Percentiles rank a stretch among this genome's conserved stretches.
Conservation (phyloP, 2,797 vertebrate species). For the Australoheros facetus region DNA sequence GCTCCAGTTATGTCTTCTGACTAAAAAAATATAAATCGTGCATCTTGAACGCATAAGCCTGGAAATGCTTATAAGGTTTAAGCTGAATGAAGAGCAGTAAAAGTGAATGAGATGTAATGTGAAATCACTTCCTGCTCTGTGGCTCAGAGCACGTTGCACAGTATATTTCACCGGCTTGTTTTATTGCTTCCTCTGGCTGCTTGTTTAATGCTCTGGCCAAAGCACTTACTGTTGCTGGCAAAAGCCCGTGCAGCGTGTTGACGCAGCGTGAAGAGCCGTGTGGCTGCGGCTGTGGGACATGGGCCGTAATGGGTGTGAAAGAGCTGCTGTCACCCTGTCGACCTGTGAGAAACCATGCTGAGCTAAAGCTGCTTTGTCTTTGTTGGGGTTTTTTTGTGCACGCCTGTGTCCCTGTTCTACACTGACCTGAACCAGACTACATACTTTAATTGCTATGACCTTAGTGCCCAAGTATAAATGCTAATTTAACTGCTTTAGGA, state of each 20-base stretch:
- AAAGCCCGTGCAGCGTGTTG: constrained; percentile 20
- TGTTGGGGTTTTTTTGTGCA: background rate
- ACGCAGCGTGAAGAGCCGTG: constrained; percentile 30
- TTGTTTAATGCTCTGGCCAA: constrained; percentile 57
- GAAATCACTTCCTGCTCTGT: constrained; percentile 39
- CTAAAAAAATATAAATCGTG: background rate
- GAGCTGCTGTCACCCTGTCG: constrained; percentile 9
- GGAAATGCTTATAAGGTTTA: background rate
- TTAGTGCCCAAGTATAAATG: background rate
- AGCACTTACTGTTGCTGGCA: constrained; percentile 56
- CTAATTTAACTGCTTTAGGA: background rate
- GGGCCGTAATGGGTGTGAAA: constrained; percentile 39
- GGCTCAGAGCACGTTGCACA: constrained; percentile 12
- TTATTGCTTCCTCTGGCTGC: constrained; percentile 69
- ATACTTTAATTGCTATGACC: background rate
- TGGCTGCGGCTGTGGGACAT: constrained; percentile 9
- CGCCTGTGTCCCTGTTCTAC: background rate
- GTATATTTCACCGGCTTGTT: constrained; percentile 56
- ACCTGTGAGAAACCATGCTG: constrained; percentile 27
- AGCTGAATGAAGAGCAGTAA: constrained; percentile 29
- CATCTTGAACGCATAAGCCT: constrained; percentile 5
- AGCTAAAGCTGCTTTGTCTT: background rate
- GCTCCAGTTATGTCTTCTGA: background rate
- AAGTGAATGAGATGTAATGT: constrained; percentile 44
- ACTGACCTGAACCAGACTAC: background rate